These are phyloP conservation scores for Lysandra bellargus DNA, from an alignment of 2,888 invertebrate genomes.

Conservation along the genomic window DNA sequence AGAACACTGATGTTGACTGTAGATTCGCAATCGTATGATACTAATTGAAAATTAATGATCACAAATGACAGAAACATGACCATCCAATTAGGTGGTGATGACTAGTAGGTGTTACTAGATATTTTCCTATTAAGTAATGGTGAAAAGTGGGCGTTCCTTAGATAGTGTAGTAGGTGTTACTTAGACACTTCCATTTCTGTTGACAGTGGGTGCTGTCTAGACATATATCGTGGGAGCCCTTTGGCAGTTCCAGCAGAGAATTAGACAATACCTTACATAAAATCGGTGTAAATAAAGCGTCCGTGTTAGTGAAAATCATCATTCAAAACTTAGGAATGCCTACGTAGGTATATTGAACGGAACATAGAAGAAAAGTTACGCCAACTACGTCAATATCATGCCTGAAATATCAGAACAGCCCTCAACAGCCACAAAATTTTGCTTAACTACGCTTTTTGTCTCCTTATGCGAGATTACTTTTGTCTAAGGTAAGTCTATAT, in stretches of 20 bases:
- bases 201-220: background rate
- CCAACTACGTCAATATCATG: background rate
- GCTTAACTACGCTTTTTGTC: background rate
- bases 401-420: no score
- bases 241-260: background rate
- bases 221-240: background rate
- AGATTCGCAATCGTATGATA: background rate
- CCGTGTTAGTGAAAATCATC: no score
- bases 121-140: background rate
- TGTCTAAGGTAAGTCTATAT: background rate
- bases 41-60: conserved; percentile 10
- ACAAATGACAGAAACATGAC: conserved; percentile 10
- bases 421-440: no score
- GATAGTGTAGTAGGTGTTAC: background rate
- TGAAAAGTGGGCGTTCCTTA: background rate
- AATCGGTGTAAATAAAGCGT: background rate
- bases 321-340: no score
- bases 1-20: background rate
- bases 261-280: background rate
- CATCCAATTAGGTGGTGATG: background rate
- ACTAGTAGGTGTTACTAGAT: background rate
- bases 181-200: conserved; percentile 16
- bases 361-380: background rate
- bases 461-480: background rate
- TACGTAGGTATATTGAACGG: no score